Evolutionary conservation across 2,888 invertebrate species (phyloP).

Genomic region (Chloroclystis v-ata): DNA sequence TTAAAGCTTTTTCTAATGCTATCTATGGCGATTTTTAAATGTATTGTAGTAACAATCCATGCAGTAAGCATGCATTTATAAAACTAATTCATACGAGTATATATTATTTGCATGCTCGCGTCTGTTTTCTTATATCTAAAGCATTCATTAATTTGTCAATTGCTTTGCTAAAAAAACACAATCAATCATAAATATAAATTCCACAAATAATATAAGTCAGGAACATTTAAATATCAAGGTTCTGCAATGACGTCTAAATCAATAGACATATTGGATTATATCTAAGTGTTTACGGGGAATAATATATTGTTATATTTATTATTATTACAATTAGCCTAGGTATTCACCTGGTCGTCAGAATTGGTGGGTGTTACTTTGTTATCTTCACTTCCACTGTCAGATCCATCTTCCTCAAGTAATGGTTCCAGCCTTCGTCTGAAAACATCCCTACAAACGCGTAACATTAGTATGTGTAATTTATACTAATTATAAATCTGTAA

Average conservation of each 20-base stretch:
- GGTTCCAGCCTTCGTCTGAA: constrained; percentile 87
- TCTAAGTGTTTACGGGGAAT: constrained; percentile 1
- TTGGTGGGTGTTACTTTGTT: constrained; percentile 71
- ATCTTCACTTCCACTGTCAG: constrained; percentile 79
- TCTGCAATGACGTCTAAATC: neutral
- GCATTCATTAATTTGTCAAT: constrained; percentile 21
- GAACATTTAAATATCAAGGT: constrained; percentile 1
- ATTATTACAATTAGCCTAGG: constrained; percentile 20
- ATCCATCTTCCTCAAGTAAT: constrained; percentile 88
- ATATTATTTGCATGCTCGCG: constrained; percentile 46
- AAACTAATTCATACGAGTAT: too few relatives aligned
- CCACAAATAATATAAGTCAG: neutral
- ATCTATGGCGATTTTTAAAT: constrained; percentile 24
- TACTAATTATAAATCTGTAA: too few relatives aligned
- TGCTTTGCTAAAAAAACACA: constrained; percentile 8
- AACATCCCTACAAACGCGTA: constrained; percentile 60
- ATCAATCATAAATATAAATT: too few relatives aligned
- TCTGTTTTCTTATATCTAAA: constrained; percentile 18
- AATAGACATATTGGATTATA: neutral
- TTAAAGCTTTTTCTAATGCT: constrained; percentile 18
- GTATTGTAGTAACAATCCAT: constrained; percentile 40
- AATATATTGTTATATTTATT: constrained; percentile 1
- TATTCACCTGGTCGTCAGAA: constrained; percentile 76
- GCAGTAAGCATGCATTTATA: constrained; percentile 59
- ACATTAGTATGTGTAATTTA: constrained; percentile 34